Evolutionary conservation across 2,888 invertebrate species (phyloP).

Genomic region (Diogma glabrata): DNA sequence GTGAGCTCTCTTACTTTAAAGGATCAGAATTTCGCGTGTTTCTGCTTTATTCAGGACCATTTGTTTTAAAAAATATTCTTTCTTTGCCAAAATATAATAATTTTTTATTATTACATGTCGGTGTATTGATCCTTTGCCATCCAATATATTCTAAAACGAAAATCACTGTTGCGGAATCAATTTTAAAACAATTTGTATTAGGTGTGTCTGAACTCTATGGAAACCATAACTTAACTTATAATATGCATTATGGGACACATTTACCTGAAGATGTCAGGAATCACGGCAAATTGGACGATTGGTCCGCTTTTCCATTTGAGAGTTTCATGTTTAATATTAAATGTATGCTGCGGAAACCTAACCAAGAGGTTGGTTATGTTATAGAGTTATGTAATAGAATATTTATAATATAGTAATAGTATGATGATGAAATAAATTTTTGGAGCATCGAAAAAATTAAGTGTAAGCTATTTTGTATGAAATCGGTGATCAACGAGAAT

Average conservation of each 20-base stretch:
- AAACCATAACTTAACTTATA: background rate
- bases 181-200: too few relatives aligned
- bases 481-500: background rate
- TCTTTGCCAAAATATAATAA: background rate
- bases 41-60: background rate
- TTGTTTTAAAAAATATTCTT: too few relatives aligned
- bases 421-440: background rate
- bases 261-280: background rate
- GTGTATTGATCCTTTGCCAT: background rate
- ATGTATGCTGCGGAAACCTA: background rate
- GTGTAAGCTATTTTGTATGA: background rate
- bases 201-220: too few relatives aligned
- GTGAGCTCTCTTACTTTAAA: too few relatives aligned
- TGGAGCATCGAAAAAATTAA: background rate
- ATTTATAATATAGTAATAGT: background rate
- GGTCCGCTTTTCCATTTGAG: background rate
- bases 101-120: background rate
- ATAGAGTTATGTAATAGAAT: background rate
- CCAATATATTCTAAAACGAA: background rate
- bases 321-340: background rate
- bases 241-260: background rate
- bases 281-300: background rate
- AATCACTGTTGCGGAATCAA: background rate
- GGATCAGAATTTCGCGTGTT: background rate
- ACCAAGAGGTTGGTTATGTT: too few relatives aligned